Conservation (phyloP, 2,888 invertebrate species). For the Noctua pronuba region DNA sequence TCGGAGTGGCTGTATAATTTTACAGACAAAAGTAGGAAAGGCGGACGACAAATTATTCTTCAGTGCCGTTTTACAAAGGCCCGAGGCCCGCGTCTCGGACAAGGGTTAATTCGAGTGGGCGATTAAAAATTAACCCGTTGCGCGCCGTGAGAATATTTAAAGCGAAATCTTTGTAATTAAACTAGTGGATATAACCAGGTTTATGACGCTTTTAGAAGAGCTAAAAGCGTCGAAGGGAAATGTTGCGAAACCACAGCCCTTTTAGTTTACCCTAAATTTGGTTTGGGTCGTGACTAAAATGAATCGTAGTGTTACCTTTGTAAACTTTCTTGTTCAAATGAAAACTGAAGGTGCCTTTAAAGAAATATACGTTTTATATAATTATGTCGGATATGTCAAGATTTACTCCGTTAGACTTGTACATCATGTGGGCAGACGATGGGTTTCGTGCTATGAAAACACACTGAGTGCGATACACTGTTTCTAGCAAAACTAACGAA, state of each 20-base stretch:
- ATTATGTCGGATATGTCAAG: no score
- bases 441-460: no score
- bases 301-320: conserved; percentile 8
- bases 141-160: conserved; percentile 53
- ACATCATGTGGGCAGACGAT: no score
- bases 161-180: conserved; percentile 54
- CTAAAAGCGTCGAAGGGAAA: conserved; percentile 53
- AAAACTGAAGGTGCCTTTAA: not conserved
- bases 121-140: conserved; percentile 64
- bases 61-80: conserved; percentile 44
- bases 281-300: conserved; percentile 41
- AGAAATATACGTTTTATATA: no score
- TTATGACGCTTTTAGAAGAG: conserved; percentile 55
- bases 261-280: conserved; percentile 46
- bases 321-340: conserved; percentile 9
- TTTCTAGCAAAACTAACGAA: no score
- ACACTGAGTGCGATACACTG: no score
- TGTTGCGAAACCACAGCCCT: conserved; percentile 51
- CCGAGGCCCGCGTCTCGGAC: conserved; percentile 37
- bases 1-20: conserved; percentile 33
- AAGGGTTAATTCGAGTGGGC: conserved; percentile 58
- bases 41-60: conserved; percentile 56
- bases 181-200: conserved; percentile 51
- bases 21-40: conserved; percentile 40
- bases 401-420: no score